A percentile compares a stretch with the other conserved stretches of the same genome.
These are phyloP conservation scores for Elegia similella DNA, from an alignment of 2,888 invertebrate species.

Conservation along the genomic window DNA sequence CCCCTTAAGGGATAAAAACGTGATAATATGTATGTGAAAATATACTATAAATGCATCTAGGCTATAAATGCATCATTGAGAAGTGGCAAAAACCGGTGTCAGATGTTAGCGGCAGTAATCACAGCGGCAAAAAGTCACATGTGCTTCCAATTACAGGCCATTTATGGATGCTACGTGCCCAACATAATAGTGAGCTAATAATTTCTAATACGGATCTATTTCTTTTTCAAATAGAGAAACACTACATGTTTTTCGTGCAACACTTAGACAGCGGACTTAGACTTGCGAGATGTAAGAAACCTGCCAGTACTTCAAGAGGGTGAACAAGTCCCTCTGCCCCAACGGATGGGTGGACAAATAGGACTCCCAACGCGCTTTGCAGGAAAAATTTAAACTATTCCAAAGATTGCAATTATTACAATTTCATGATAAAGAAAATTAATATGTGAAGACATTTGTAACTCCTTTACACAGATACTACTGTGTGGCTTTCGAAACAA, in stretches of 20 bases:
- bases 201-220: slow-evolving; percentile 31
- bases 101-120: slow-evolving; percentile 67
- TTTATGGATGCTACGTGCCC: slow-evolving; percentile 70
- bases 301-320: slow-evolving; percentile 94
- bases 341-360: slow-evolving; percentile 93
- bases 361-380: slow-evolving; percentile 92
- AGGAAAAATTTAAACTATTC: slow-evolving; percentile 83
- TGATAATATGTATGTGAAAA: no score
- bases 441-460: no score
- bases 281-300: slow-evolving; percentile 93
- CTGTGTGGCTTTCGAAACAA: no score
- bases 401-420: slow-evolving; percentile 49
- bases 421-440: slow-evolving; percentile 53
- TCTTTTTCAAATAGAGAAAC: not conserved
- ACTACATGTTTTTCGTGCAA: no score
- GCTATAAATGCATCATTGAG: slow-evolving; percentile 63
- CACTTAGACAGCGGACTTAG: no score
- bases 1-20: no score
- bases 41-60: no score
- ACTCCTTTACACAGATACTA: no score
- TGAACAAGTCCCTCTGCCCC: slow-evolving; percentile 92
- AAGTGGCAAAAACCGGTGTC: slow-evolving; percentile 67
- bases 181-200: slow-evolving; percentile 65
- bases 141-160: slow-evolving; percentile 74
- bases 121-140: slow-evolving; percentile 64